Percentiles rank a stretch among this genome's conserved stretches.
These are phyloP conservation scores for Myiozetetes cayanensis DNA, from an alignment of 2,113 vertebrate genomes.

Conservation along the genomic window DNA sequence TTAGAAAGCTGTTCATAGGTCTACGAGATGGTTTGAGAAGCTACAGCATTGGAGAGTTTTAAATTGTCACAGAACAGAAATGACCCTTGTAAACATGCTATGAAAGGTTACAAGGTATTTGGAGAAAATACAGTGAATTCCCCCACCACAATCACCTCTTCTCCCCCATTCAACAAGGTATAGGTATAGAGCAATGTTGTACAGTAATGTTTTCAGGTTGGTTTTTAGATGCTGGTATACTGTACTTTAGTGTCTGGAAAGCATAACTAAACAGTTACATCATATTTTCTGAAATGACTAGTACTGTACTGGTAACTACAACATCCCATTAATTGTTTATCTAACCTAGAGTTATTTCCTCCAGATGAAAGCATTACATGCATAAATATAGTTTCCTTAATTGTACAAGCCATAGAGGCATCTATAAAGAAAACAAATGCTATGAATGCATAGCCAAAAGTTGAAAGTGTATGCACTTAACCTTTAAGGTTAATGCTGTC, in stretches of 20 bases:
- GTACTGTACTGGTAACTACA: not conserved
- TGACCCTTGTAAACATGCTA: not conserved
- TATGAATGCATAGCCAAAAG: not conserved
- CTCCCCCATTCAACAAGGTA: not conserved
- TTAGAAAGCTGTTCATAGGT: not conserved
- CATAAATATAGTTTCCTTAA: not conserved
- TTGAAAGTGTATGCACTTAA: not conserved
- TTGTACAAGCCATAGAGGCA: not conserved
- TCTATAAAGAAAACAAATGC: not conserved
- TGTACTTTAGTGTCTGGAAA: not conserved
- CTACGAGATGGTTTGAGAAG: not conserved
- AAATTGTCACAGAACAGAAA: not conserved
- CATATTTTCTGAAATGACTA: not conserved
- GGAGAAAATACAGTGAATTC: not conserved
- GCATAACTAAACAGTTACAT: not conserved
- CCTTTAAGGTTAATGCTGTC: not conserved
- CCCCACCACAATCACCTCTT: rapidly evolving
- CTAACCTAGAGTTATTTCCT: not conserved
- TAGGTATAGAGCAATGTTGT: not conserved
- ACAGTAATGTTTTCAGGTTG: not conserved
- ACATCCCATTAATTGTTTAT: not conserved
- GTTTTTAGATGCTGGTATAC: not conserved
- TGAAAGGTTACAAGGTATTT: not conserved
- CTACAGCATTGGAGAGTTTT: not conserved
- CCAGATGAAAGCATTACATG: not conserved